Evolutionary conservation across 2,888 invertebrate genomes (phyloP).

Genomic region (Drosophila borealis): DNA sequence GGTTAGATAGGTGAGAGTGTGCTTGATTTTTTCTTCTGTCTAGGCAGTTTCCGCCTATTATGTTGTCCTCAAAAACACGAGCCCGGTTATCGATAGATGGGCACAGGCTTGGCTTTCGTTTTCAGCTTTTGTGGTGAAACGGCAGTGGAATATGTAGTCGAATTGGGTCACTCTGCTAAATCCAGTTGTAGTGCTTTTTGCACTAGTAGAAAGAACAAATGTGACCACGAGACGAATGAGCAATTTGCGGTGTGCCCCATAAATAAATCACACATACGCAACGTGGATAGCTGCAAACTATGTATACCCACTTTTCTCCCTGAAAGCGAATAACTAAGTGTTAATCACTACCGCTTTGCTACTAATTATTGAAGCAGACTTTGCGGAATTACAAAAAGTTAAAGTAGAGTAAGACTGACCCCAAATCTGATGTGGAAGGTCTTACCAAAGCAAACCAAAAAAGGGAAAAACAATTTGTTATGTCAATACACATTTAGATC

Average conservation of each 20-base stretch:
- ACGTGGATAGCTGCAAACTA: slow-evolving; percentile 28
- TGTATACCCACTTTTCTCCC: slow-evolving; percentile 17
- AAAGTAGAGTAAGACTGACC: background rate
- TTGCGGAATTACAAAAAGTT: background rate
- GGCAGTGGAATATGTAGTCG: slow-evolving; percentile 3
- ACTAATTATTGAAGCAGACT: background rate
- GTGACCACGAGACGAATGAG: slow-evolving; percentile 38
- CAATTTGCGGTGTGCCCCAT: slow-evolving; percentile 32
- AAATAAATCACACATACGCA: slow-evolving; percentile 56
- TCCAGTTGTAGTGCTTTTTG: slow-evolving; percentile 2
- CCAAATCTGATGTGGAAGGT: too few species aligned
- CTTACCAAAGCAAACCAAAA: background rate
- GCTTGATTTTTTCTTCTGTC: slow-evolving; percentile 29
- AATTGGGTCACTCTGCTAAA: slow-evolving; percentile 62
- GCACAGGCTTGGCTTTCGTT: slow-evolving; percentile 47
- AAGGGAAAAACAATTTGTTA: background rate
- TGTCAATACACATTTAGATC: background rate
- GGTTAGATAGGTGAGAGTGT: slow-evolving; percentile 33
- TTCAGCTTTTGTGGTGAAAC: slow-evolving; percentile 43
- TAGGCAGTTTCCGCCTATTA: slow-evolving; percentile 49
- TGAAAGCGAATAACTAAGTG: background rate
- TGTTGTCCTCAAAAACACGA: slow-evolving; percentile 44
- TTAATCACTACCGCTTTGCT: background rate
- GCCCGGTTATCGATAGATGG: slow-evolving; percentile 46
- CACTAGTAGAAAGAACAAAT: background rate